phyloP scores from a whole-genome alignment of 2,113 vertebrate species.

The Ammodytes dubius region DNA sequence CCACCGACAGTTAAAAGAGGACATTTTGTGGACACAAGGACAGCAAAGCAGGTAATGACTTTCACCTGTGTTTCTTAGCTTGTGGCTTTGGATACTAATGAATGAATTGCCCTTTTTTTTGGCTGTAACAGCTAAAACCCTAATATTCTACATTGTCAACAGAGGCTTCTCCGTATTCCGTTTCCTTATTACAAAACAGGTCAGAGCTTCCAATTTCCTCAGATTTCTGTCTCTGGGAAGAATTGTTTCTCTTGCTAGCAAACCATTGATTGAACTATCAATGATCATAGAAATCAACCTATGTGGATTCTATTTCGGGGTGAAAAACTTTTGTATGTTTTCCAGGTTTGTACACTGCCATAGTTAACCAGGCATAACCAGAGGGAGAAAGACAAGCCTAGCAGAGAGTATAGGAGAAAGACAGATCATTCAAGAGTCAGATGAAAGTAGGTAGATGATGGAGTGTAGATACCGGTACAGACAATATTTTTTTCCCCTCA shows the following conservation, averaged over 20 bases:
- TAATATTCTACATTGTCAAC: conserved; percentile 63
- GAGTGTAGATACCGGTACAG: conserved; percentile 80
- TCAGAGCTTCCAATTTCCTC: conserved; percentile 43
- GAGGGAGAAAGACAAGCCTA: conserved; percentile 52
- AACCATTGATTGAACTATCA: conserved; percentile 75
- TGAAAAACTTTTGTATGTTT: conserved; percentile 73
- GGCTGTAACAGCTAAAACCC: conserved; percentile 42
- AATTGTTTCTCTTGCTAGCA: conserved; percentile 58
- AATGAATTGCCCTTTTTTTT: conserved; percentile 28
- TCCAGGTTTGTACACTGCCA: conserved; percentile 71
- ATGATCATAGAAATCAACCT: conserved; percentile 68
- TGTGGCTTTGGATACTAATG: conserved; percentile 45
- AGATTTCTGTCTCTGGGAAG: conserved; percentile 48
- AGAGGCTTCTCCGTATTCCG: conserved; percentile 55
- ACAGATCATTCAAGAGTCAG: conserved; percentile 80
- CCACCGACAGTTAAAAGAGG: conserved; percentile 31
- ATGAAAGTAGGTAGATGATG: conserved; percentile 81
- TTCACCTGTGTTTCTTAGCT: conserved; percentile 20
- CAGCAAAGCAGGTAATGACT: conserved; percentile 16
- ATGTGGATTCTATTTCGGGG: conserved; percentile 67
- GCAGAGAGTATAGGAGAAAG: conserved; percentile 58
- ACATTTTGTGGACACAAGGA: conserved; percentile 50
- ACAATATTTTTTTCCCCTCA: conserved; percentile 59
- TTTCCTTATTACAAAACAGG: conserved; percentile 76
- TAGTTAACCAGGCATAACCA: conserved; percentile 71